Base-by-base conservation (phyloP, 2,797 vertebrate species). In the Danio kyathit region DNA sequence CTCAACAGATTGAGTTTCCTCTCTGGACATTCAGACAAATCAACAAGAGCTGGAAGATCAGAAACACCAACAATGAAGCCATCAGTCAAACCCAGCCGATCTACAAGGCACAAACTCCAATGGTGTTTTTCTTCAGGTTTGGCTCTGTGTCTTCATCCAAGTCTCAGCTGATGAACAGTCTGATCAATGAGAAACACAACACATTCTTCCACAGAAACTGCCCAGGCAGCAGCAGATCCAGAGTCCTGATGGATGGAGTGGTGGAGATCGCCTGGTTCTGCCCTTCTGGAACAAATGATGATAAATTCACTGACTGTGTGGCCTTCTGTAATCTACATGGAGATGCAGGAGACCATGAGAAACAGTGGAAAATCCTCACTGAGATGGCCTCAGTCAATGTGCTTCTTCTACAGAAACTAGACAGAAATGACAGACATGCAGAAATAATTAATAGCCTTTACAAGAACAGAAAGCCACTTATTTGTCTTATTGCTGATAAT, bases 221-320 rank as follows among this genome's bases (percentile, higher is more conserved):
- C 11, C 43, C 71, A 60, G 85, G 87, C 8, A 92, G 84, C 89
- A 93, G 83, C 82, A 89, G 81, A 49, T 83, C 85, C 67, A 65
- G 88, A 7, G 56, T 92, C 67, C 76, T 95, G 84, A 89, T 94
- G 90, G 90, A 89, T 10, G 93, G 93, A 1, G 81, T 94, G 7
- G 93, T 92, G 82, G 94, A 96, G 89, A 91, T 95, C 9, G 88
- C 90, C 74, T 96, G 94, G 94, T 95, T 92, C 81, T 89, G 67
- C 40, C 91, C 90, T 41, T 77, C 86, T 84, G 89, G 88, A 6
- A 92, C 86, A 70, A 17, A 60, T 48, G 82, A 46, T 10, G 91
- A 93, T 85, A 69, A 46, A 51, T 91, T 94, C 82, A 79, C 44
- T 61, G 71, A 89, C 70, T 94, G 92, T 91, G 83, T 87, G 0